Base-by-base conservation (phyloP, 2,113 vertebrate species). In the Galbula dea region DNA sequence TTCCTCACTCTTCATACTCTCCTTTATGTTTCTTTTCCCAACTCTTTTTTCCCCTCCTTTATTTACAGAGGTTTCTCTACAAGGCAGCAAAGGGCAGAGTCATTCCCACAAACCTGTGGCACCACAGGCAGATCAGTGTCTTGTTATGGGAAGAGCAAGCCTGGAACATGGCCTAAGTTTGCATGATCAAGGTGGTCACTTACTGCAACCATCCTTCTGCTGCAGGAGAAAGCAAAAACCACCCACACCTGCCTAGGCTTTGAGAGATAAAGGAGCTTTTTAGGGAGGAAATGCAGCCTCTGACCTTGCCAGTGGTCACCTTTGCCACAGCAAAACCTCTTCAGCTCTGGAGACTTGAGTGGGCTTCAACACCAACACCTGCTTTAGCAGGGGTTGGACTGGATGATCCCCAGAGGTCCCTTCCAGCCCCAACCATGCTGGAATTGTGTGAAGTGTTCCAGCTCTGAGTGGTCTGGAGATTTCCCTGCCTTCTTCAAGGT, bases 101-200 rank as follows among this genome's bases (percentile, higher is more conserved):
- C 17, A 11, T 1, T 20, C 51, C 69, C 51, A 21, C 32, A 7
- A 3, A 6, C 6, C 71, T 2, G 3, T 1, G 41, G 29, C 32
- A 20, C 24, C 4, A 6, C 3, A 12, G 18, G 36, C n/a, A n/a
- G n/a, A n/a, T 34, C 2, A 41, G 27, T 0, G 7, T 6, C 20
- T 30, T 16, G 0, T 29, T 27, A 3, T 36, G 5, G 3, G 36
- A 4, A 14, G 11, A 4, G 15, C 8, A 24, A 12, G 30, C 2
- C 46, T 45, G 65, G n/a, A 15, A 12, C 0, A 1, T 4, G 13
- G 0, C 36, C 54, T 21, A 2, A 3, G 23, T 52, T 2, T 3
- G 43, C 21, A 7, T 0, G 10, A 21, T 20, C 73, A 51, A 7
- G 4, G 4, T 0, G 26, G 2, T 34, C 32, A 1, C 49, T 15